These are phyloP conservation scores for Illadopsis cleaveri DNA, from an alignment of 2,113 vertebrate species.

Conservation along the genomic window DNA sequence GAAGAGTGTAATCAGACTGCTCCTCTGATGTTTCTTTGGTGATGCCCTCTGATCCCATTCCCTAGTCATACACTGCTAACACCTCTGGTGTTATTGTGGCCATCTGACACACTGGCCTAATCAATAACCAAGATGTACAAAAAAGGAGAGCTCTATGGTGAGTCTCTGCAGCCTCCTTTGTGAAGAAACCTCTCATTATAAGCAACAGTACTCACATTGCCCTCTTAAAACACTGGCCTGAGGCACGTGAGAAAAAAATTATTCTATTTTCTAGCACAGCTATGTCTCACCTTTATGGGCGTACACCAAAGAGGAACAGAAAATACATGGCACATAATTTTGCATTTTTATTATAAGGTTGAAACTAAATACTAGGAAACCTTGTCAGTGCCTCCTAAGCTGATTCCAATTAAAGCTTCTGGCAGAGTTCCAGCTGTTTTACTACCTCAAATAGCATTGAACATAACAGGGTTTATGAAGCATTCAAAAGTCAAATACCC, in stretches of 20 bases:
- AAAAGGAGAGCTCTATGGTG: not conserved
- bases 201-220: not conserved
- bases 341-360: slow-evolving; percentile 80
- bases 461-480: slow-evolving; percentile 86
- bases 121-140: slow-evolving; percentile 11
- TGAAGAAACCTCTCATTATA: slow-evolving; percentile 33
- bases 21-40: not conserved
- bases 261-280: slow-evolving; percentile 49
- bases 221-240: slow-evolving; percentile 7
- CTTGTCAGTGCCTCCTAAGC: slow-evolving; percentile 83
- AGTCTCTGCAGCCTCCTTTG: not conserved
- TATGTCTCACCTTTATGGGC: slow-evolving; percentile 71
- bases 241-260: slow-evolving; percentile 38
- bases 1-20: not conserved
- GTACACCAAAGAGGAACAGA: slow-evolving; percentile 53
- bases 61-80: not conserved
- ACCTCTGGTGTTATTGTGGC: not conserved
- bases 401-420: slow-evolving; percentile 85
- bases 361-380: slow-evolving; percentile 79
- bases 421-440: slow-evolving; percentile 83
- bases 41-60: not conserved
- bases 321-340: slow-evolving; percentile 77
- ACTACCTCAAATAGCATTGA: slow-evolving; percentile 81
- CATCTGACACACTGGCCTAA: not conserved
- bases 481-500: slow-evolving; percentile 88